Conservation (phyloP, 2,888 invertebrate genomes). For the Cylindroiulus punctatus region DNA sequence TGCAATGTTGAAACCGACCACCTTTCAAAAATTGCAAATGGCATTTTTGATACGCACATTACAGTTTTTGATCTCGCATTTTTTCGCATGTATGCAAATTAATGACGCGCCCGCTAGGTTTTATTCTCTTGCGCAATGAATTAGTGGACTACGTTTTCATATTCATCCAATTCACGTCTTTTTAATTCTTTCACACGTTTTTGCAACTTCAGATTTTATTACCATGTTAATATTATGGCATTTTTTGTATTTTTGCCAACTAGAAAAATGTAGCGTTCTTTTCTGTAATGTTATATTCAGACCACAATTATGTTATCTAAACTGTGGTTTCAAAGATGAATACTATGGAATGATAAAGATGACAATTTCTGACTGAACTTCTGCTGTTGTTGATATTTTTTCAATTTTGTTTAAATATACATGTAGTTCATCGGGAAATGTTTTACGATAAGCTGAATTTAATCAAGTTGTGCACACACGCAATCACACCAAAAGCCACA, state of each 20-base stretch:
- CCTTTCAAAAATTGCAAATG: too few relatives aligned
- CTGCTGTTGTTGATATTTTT: neutral
- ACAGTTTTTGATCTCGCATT: slow-evolving; percentile 7
- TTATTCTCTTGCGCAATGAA: neutral
- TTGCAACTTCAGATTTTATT: slow-evolving; percentile 45
- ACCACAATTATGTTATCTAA: slow-evolving; percentile 1
- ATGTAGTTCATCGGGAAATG: too few relatives aligned
- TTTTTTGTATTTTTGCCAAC: slow-evolving; percentile 40
- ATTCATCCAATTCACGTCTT: slow-evolving; percentile 43
- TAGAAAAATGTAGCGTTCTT: slow-evolving; percentile 39
- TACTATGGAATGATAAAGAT: slow-evolving; percentile 22
- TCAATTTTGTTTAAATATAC: neutral
- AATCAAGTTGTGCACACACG: too few relatives aligned
- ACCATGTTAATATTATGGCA: slow-evolving; percentile 38
- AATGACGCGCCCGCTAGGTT: neutral
- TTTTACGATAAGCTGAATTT: too few relatives aligned
- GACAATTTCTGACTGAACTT: slow-evolving; percentile 42
- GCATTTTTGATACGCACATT: neutral
- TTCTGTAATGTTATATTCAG: slow-evolving; percentile 27
- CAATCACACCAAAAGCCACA: too few relatives aligned
- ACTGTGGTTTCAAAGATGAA: slow-evolving; percentile 8
- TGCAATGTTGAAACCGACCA: neutral
- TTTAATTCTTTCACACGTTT: slow-evolving; percentile 39
- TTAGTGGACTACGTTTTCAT: slow-evolving; percentile 16
- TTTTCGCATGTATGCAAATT: neutral